Base-by-base conservation (phyloP, 1,140 invertebrate genomes). In the Lethrus apterus region DNA sequence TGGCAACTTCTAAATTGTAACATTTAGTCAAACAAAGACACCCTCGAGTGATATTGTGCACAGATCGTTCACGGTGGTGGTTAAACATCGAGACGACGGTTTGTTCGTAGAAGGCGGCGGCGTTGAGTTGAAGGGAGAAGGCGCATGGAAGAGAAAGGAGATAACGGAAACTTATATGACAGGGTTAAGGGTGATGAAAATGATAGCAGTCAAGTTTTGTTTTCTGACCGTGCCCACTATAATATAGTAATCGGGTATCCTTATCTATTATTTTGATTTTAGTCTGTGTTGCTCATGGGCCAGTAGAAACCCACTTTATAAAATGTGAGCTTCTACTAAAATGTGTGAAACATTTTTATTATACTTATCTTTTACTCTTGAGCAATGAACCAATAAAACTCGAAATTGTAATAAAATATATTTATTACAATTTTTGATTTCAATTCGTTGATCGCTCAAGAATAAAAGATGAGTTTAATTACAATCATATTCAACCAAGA, bases 131-230 rank as follows among this genome's bases (percentile, higher is more conserved):
- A 46, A 17, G 44, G 23, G 40, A 41, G 38, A 42, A 36, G 46
- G 40, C 20, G 36, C 31, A 34, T 41, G 46, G 34, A 46, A 24
- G 33, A 31, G 45, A 32, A 40, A 30, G 11, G 38, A 61, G 62
- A 66, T 66, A 66, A 66, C 61, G 62, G 58, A 61, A 66, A 66
- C 64, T 66, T 66, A 66, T 66, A 66, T 66, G 64, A 66, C 64
- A 65, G 64, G 64, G 64, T 66, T 66, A 66, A 66, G 64, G 64
- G 64, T 66, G 64, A 62, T 61, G 63, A 65, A 64, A 66, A 65
- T 61, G 64, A 65, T 65, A 63, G 62, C 62, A 38, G 35, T 38
- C 35, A 52, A 52, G 59, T 52, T 62, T 60, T 62, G 61, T 62
- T 61, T 59, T 44, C 20, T 43, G 38, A 5, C 13, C 19, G 13